Evolutionary conservation across 2,888 invertebrate species (phyloP).

Genomic region (Bugula neritina): DNA sequence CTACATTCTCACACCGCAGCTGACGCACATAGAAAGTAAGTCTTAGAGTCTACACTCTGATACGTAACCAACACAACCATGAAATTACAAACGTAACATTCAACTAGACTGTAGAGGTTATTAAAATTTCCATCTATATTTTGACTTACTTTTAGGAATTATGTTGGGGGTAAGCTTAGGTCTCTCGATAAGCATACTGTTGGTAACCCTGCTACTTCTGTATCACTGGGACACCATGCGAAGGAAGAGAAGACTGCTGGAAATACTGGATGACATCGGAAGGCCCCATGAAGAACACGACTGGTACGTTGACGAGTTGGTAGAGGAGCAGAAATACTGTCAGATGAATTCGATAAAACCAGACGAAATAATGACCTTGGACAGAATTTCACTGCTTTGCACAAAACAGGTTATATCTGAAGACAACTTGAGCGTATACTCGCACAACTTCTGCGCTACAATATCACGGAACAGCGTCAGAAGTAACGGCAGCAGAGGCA

Average conservation of each 20-base stretch:
- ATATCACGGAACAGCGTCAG: background rate
- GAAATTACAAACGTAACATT: too few species aligned
- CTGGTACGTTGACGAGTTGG: constrained; percentile 6
- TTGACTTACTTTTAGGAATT: background rate
- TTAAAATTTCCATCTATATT: too few species aligned
- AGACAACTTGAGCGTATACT: constrained; percentile 7
- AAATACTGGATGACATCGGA: background rate
- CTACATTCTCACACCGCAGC: too few species aligned
- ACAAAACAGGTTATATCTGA: background rate
- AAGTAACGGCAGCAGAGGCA: too few species aligned
- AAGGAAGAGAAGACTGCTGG: background rate
- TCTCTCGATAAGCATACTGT: background rate
- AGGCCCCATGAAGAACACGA: constrained; percentile 11
- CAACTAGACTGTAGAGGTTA: too few species aligned
- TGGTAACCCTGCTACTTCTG: constrained; percentile 1
- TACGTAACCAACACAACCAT: too few species aligned
- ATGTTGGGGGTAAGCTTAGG: background rate
- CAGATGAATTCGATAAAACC: background rate
- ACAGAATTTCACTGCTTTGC: background rate
- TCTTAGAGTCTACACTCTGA: too few species aligned
- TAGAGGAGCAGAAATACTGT: background rate
- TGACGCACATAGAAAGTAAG: too few species aligned
- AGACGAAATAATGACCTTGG: constrained; percentile 18
- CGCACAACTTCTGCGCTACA: constrained; percentile 9
- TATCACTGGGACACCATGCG: background rate